A percentile compares a stretch with the other conserved stretches of the same genome.
Conservation (phyloP, 2,797 vertebrate genomes). For the Emydoidea blandingii region DNA sequence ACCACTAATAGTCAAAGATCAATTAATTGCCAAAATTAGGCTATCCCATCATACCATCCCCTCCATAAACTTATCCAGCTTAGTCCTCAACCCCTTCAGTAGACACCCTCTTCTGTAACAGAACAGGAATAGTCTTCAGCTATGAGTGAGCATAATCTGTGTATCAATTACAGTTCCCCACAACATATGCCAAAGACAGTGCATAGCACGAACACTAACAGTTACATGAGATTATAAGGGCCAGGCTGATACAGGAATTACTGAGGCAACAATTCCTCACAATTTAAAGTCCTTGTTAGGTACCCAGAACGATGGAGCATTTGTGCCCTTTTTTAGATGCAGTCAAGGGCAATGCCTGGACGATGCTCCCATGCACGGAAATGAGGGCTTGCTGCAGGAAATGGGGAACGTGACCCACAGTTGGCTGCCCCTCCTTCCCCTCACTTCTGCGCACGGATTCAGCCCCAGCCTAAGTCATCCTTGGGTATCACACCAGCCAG, state of each 20-base stretch:
- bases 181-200: not conserved
- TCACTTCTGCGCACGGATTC: not conserved
- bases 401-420: not conserved
- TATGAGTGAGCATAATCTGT: not conserved
- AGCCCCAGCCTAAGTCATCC: too few relatives aligned
- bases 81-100: not conserved
- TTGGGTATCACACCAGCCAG: not conserved
- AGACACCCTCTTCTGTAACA: not conserved
- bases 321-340: not conserved
- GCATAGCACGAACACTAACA: not conserved
- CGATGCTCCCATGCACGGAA: not conserved
- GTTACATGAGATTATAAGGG: too few relatives aligned
- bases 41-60: too few relatives aligned
- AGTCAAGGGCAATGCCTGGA: not conserved
- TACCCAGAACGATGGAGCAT: not conserved
- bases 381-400: not conserved
- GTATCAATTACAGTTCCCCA: not conserved
- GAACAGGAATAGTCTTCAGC: not conserved
- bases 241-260: not conserved
- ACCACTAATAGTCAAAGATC: too few relatives aligned
- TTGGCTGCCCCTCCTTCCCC: not conserved
- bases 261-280: not conserved
- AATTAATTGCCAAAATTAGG: too few relatives aligned
- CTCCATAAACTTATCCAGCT: too few relatives aligned
- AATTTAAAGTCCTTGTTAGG: not conserved